Evolutionary conservation across 2,113 vertebrate genomes (phyloP), one percentile per base, ranked within the genome.

Genomic region (Sinocyclocheilus anophthalmus): DNA sequence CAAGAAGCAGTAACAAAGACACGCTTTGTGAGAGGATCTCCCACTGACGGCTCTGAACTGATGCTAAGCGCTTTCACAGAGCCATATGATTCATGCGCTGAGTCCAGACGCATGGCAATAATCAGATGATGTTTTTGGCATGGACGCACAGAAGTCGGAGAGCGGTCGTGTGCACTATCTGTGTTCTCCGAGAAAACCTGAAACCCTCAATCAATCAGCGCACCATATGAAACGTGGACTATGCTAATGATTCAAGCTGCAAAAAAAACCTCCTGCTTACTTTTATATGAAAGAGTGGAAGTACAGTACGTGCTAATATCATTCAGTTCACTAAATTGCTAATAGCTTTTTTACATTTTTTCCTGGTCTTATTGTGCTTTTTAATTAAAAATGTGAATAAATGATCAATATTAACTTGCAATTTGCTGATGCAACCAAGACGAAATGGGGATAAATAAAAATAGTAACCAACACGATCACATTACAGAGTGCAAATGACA

Each of bases 121-220:
- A 84, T 88, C 84, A 90, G 75, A 88, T 88, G 87, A 88, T 90
- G 87, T 67, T 85, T 89, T 89, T 88, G 84, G 89, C 87, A 83
- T 48, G 20, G 22, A 83, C 8, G 45, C 55, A 59, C 12, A 76
- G 76, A 55, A 80, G 37, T 45, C 50, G 12, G 63, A 67, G 45
- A 69, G 53, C 50, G 39, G 37, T 45, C 53, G 50, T 16, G 42
- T 22, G 78, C 63, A 20, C 48, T 59, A 81, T 80, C 55, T 24
- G 55, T 76, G 85, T 79, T 79, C 55, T n/a, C 30, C 2, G 5
- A 37, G 81, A 72, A 83, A 67, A 9, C 37, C 79, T 80, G 77
- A 61, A 80, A 81, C 42, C 42, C 63, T 82, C 80, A 33, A 53
- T 69, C 63, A 69, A 33, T 82, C 24, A 20, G 16, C 63, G 8